A percentile compares a stretch with the other conserved stretches of the same genome.
Conservation (phyloP, 2,888 invertebrate species). For the Ornithoptera priamus region DNA sequence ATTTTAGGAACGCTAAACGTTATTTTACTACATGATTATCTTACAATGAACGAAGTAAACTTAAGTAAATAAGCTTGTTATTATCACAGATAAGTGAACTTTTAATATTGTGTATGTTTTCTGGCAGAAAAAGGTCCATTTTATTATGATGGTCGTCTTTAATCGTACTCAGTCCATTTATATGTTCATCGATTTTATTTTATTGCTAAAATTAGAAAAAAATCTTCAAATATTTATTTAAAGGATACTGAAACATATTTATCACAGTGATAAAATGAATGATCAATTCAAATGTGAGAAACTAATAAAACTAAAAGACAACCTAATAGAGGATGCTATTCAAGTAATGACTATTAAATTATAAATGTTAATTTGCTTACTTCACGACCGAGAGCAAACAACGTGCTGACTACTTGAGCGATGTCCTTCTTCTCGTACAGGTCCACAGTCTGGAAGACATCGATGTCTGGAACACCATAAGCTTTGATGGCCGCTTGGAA, state of each 20-base stretch:
- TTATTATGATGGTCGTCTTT: background rate
- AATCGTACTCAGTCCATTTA: no score
- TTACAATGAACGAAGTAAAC: background rate
- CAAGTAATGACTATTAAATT: background rate
- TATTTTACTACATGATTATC: slow-evolving; percentile 38
- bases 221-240: background rate
- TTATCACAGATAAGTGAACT: background rate
- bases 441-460: slow-evolving; percentile 98
- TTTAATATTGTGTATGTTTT: background rate
- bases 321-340: background rate
- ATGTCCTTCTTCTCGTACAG: slow-evolving; percentile 97
- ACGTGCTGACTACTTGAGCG: slow-evolving; percentile 89
- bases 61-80: background rate
- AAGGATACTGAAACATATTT: background rate
- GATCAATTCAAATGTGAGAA: no score
- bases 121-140: background rate
- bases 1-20: slow-evolving; percentile 46
- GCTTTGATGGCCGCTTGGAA: slow-evolving; percentile 93
- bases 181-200: no score
- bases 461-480: slow-evolving; percentile 94
- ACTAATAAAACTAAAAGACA: no score
- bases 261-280: no score
- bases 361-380: slow-evolving; percentile 64
- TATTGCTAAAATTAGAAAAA: no score
- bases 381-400: slow-evolving; percentile 92